Percentiles rank a stretch among this genome's conserved stretches.
Conservation (phyloP, 2,113 vertebrate species). For the Donacobius atricapilla region DNA sequence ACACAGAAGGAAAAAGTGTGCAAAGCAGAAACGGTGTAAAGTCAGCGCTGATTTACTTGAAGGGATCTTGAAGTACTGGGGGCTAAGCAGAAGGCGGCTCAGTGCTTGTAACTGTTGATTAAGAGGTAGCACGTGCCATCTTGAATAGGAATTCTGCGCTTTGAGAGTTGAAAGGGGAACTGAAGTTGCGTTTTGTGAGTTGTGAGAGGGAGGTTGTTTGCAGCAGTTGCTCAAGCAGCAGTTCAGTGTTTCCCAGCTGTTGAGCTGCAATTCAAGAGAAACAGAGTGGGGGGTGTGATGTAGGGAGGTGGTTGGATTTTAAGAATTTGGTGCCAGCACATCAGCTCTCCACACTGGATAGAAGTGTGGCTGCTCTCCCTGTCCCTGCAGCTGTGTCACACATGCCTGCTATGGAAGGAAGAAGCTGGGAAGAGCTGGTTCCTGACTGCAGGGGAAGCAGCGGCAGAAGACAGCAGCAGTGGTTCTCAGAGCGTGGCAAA, state of each 20-base stretch:
- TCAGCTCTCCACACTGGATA: fast-evolving
- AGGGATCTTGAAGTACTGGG: not conserved
- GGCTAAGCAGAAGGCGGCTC: not conserved
- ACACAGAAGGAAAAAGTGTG: fast-evolving
- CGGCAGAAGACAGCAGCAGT: fast-evolving
- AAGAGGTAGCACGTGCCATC: not conserved
- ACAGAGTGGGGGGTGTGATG: fast-evolving
- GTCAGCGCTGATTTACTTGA: not conserved
- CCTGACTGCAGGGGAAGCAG: not conserved
- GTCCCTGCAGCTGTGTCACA: fast-evolving
- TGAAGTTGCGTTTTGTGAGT: not conserved
- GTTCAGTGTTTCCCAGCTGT: not conserved
- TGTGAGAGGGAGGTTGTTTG: not conserved
- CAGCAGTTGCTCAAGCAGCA: not conserved
- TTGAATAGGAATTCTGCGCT: not conserved
- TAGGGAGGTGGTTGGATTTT: not conserved
- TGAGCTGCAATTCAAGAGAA: not conserved
- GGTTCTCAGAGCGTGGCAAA: not conserved
- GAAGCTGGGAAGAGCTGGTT: not conserved
- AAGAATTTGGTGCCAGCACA: not conserved
- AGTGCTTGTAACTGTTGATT: not conserved
- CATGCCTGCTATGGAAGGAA: fast-evolving
- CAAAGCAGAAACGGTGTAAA: not conserved
- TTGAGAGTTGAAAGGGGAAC: not conserved
- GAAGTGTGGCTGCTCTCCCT: not conserved